Evolutionary conservation across 2,797 vertebrate species (phyloP).

Genomic region (Diceros bicornis): DNA sequence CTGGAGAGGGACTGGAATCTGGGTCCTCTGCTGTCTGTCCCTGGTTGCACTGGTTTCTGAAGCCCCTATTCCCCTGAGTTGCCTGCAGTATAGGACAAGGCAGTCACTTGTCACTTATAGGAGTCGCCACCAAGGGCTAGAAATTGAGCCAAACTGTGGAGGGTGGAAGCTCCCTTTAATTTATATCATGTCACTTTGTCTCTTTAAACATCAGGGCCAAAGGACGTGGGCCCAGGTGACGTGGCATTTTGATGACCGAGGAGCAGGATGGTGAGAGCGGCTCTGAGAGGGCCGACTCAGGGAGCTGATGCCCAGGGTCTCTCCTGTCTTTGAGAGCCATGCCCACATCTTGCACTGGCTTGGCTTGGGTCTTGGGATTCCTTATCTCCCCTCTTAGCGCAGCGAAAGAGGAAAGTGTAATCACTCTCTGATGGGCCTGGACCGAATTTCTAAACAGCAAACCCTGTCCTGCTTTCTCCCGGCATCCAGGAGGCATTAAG

Average conservation of each 20-base stretch:
- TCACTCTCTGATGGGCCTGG: background rate
- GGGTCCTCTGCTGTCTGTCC: background rate
- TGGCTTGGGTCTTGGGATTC: background rate
- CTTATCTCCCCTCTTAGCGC: background rate
- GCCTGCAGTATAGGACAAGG: background rate
- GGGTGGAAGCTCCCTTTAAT: background rate
- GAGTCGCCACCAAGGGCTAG: background rate
- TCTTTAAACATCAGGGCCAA: background rate
- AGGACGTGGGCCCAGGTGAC: background rate
- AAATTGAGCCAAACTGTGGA: background rate
- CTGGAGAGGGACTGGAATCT: background rate
- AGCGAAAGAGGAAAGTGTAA: background rate
- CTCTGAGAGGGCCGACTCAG: fast-evolving
- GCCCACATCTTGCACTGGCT: background rate
- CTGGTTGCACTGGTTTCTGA: background rate
- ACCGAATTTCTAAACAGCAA: constrained; percentile 32
- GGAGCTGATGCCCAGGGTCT: background rate
- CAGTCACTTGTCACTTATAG: background rate
- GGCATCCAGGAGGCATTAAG: background rate
- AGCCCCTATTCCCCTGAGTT: background rate
- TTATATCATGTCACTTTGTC: background rate
- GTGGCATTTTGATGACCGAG: background rate
- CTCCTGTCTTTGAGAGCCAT: constrained; percentile 28
- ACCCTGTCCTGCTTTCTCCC: background rate
- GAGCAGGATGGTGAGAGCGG: background rate